Evolutionary conservation across 1,140 invertebrate genomes (phyloP).

Genomic region (Stratiolaelaps scimitus): DNA sequence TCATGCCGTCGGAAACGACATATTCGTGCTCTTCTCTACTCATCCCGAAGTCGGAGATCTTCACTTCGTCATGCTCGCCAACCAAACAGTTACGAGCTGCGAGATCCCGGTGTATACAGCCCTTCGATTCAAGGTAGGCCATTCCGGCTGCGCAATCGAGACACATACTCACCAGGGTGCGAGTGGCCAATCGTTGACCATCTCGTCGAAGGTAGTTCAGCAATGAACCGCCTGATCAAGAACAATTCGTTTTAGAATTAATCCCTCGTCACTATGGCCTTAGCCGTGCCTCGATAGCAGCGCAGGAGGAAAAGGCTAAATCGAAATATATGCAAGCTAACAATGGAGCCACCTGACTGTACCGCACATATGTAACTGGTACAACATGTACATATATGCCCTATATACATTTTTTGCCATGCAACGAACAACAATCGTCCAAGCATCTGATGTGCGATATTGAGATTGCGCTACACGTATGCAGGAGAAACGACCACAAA

Average conservation of each 20-base stretch:
- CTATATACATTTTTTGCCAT: no score
- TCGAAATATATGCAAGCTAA: no score
- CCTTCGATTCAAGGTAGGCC: constrained; percentile 87
- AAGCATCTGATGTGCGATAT: background rate
- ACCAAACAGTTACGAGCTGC: constrained; percentile 88
- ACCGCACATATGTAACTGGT: no score
- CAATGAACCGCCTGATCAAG: constrained; percentile 65
- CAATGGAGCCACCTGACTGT: no score
- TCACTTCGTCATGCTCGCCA: constrained; percentile 69
- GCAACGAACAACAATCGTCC: background rate
- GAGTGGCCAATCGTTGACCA: constrained; percentile 42
- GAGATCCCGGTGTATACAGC: constrained; percentile 83
- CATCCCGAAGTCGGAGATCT: constrained; percentile 97
- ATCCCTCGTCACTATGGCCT: no score
- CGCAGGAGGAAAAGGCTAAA: no score
- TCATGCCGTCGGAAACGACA: constrained; percentile 90
- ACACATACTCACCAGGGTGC: constrained; percentile 60
- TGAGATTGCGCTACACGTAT: constrained; percentile 29
- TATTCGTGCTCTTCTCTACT: constrained; percentile 93
- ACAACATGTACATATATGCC: no score
- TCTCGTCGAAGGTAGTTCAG: constrained; percentile 72
- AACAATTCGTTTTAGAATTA: constrained; percentile 4
- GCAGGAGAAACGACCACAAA: constrained; percentile 4
- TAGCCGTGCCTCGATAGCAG: no score
- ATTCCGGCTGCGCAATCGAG: constrained; percentile 84